These are phyloP conservation scores for Hydropsyche betteni DNA, from an alignment of 2,888 invertebrate species.

Conservation along the genomic window DNA sequence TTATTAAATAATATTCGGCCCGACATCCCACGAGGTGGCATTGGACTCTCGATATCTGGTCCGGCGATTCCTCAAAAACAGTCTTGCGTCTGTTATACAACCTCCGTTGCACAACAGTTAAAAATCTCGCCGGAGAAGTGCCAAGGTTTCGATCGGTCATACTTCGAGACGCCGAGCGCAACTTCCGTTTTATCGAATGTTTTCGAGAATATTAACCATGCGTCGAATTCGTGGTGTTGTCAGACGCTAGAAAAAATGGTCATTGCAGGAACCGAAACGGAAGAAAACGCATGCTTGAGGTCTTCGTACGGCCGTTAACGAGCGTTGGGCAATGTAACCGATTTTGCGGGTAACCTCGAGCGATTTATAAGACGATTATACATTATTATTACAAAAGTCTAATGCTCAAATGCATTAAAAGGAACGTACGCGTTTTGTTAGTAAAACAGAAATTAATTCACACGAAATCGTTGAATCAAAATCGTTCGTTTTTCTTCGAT, in stretches of 20 bases:
- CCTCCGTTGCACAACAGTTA: no score
- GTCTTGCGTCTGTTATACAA: no score
- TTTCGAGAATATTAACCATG: not conserved
- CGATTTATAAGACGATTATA: not conserved
- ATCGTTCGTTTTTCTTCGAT: no score
- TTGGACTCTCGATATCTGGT: constrained; percentile 30
- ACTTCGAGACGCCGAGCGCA: no score
- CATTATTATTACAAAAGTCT: constrained; percentile 2
- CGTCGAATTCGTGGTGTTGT: not conserved
- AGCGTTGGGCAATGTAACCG: not conserved
- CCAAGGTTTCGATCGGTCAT: no score
- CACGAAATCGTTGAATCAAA: not conserved
- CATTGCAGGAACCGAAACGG: not conserved
- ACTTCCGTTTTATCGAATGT: no score
- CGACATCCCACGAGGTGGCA: constrained; percentile 24
- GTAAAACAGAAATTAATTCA: not conserved
- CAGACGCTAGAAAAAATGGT: not conserved
- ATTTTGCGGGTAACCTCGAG: constrained; percentile 16
- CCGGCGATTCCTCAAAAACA: not conserved
- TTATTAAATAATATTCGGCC: not conserved
- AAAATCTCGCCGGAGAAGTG: no score
- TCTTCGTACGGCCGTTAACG: constrained; percentile 18
- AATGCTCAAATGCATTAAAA: not conserved
- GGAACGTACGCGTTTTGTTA: not conserved
- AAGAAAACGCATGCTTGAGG: constrained; percentile 9